Percentiles rank a stretch among this genome's conserved stretches.
Evolutionary conservation across 2,888 invertebrate species (phyloP).

Genomic region (Metacarcinus magister): DNA sequence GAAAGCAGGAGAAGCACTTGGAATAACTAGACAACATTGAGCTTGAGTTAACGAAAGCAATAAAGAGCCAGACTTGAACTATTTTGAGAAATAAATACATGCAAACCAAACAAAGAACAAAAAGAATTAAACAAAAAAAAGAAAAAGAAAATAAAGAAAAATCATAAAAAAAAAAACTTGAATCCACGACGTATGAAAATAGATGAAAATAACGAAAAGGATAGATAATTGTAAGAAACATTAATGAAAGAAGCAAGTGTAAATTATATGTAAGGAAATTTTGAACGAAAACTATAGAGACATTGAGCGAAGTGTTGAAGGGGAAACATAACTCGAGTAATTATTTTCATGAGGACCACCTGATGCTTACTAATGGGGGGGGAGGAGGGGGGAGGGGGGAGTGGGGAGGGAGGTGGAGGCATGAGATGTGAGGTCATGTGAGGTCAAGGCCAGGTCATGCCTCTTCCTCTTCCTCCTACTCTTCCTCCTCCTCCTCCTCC

Average conservation of each 20-base stretch:
- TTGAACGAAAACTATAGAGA: background rate
- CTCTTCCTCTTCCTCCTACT: conserved; percentile 15
- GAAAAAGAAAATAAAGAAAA: background rate
- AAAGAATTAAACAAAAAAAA: background rate
- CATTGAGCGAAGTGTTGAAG: background rate
- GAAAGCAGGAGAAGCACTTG: background rate
- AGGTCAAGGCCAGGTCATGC: background rate
- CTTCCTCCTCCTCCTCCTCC: conserved; percentile 38
- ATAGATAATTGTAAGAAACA: background rate
- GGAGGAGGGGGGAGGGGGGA: background rate
- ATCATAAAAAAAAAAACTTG: background rate
- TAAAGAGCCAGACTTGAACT: background rate
- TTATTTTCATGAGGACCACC: background rate
- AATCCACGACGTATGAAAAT: too few relatives aligned
- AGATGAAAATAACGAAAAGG: background rate
- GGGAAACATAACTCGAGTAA: background rate
- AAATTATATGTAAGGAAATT: too few relatives aligned
- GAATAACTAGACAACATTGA: background rate
- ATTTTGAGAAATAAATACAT: background rate
- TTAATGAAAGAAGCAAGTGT: too few relatives aligned
- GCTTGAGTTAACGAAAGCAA: background rate
- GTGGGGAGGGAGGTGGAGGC: background rate
- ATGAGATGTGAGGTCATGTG: background rate
- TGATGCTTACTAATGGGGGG: background rate
- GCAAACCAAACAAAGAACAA: background rate